Evolutionary conservation across 2,113 vertebrate genomes (phyloP), one percentile per base, ranked within the genome.

Genomic region (Nymphicus hollandicus): DNA sequence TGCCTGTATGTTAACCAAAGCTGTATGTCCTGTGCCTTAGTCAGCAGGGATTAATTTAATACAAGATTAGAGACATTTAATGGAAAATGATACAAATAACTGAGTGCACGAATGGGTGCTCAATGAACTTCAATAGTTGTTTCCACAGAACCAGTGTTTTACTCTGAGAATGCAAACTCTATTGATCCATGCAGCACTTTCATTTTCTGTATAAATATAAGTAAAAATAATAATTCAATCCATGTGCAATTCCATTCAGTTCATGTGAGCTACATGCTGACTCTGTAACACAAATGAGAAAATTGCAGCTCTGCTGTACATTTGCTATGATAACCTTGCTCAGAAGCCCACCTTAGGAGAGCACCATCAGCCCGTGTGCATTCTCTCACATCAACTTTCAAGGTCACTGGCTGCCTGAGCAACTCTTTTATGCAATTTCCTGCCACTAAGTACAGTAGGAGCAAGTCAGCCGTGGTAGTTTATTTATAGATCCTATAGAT

Each of bases 401-500:
- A 93, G 89, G 68, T 96, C 84, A 19, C 61, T 31, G 77, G 5
- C 41, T 93, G 61, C 50, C 43, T 16, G 72, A 78, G n/a, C 64
- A 94, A 14, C 10, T 70, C 41, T 66, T 79, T 50, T 35, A 5
- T 92, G 82, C 41, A 31, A 88, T 95, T 89, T 29, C 71, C 83
- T 68, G 35, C 69, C 53, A 43, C 86, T 71, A 46, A 76, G 61
- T 70, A 29, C 31, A 88, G 81, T 50, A 91, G 27, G 27, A 83
- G 85, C 93, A 72, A 88, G 58, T 56, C 63, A 82, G 77, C 73
- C 77, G 53, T 89, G 85, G 65, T 33, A 39, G 31, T 92, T 95
- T 91, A 88, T 63, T 90, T 86, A 65, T 93, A 85, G 93, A 81
- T 73, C 35, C 88, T 72, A 49, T 68, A 68, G 82, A 65, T 49